Evolutionary conservation across 92 coral and sea anemone genomes (phyloP).

Genomic region (Micromussa lordhowensis): DNA sequence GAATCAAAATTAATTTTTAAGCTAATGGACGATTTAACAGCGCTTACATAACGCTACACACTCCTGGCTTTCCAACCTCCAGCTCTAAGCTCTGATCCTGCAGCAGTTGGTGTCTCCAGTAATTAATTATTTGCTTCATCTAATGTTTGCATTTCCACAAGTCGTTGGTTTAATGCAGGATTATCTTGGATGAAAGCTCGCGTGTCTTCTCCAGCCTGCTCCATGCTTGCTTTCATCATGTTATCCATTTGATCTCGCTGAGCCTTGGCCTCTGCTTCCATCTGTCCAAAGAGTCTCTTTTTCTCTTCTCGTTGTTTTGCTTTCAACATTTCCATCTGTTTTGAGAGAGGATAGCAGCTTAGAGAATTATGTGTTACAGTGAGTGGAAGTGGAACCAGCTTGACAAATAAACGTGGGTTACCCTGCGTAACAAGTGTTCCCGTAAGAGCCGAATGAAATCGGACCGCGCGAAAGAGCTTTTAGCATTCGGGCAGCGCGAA

Average conservation of each 20-base stretch:
- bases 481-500: no score
- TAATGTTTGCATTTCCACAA: conserved; percentile 22
- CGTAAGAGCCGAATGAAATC: no score
- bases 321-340: conserved; percentile 52
- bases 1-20: no score
- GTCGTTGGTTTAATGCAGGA: conserved; percentile 12
- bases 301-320: conserved; percentile 56
- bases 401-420: no score
- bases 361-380: neutral
- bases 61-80: conserved; percentile 26
- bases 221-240: conserved; percentile 70
- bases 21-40: no score
- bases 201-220: conserved; percentile 41
- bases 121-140: neutral
- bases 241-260: conserved; percentile 68
- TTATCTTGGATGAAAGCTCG: conserved; percentile 33
- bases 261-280: conserved; percentile 41
- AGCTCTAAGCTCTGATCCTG: neutral
- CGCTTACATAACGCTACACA: conserved; percentile 31
- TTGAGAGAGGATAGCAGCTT: neutral
- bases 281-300: conserved; percentile 46
- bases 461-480: no score
- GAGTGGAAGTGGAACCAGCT: neutral
- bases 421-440: no score
- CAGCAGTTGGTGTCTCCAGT: conserved; percentile 1